These are phyloP conservation scores for Zoanthus solanderi DNA, from an alignment of 92 coral and sea anemone genomes.

Conservation along the genomic window DNA sequence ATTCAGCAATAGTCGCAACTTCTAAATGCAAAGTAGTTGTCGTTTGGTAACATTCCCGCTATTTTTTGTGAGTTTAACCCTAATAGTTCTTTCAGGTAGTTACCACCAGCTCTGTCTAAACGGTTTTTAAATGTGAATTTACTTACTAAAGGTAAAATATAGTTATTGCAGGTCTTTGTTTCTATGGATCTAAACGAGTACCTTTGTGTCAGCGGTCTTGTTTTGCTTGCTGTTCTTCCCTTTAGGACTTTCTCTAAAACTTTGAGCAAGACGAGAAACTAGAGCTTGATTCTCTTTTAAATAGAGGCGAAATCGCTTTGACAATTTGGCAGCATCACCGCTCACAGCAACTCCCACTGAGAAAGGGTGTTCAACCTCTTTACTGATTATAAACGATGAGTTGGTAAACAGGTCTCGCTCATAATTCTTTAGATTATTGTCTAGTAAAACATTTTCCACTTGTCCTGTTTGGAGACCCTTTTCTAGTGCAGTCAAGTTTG, in stretches of 20 bases:
- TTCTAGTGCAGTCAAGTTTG: not conserved
- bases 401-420: not conserved
- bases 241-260: not conserved
- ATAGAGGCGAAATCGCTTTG: not conserved
- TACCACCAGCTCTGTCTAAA: too few relatives aligned
- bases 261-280: not conserved
- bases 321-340: not conserved
- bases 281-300: not conserved
- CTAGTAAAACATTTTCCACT: not conserved
- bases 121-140: too few relatives aligned
- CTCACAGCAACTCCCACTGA: not conserved
- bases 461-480: not conserved
- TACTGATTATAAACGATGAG: not conserved
- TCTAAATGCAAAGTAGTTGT: too few relatives aligned
- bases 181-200: not conserved
- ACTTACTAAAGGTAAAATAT: too few relatives aligned
- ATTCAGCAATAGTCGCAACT: too few relatives aligned
- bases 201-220: not conserved
- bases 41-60: too few relatives aligned
- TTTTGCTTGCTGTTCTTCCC: not conserved
- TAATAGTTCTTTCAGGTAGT: too few relatives aligned
- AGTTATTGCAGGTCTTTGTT: not conserved
- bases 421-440: not conserved
- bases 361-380: not conserved
- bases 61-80: too few relatives aligned